Conservation (phyloP, 2,797 vertebrate species). For the Coilia nasus region DNA sequence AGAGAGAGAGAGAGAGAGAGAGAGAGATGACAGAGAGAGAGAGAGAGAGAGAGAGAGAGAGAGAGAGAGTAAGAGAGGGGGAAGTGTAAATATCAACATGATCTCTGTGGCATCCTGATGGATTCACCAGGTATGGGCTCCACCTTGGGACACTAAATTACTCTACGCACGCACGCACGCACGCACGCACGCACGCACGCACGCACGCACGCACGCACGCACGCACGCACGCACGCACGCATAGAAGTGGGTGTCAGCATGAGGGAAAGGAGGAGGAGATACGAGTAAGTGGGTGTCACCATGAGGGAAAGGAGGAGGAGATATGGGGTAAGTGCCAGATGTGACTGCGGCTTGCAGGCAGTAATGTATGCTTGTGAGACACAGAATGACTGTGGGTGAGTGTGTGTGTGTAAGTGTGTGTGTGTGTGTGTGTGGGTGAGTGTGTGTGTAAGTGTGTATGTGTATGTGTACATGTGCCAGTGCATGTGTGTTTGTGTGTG, state of each 20-base stretch:
- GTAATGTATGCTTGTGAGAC: conserved; percentile 8
- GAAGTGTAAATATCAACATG: not conserved
- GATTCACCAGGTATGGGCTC: not conserved
- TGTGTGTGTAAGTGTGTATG: not conserved
- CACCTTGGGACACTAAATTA: not conserved
- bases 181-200: not conserved
- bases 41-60: too few species aligned
- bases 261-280: not conserved
- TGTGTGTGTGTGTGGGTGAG: not conserved
- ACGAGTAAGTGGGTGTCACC: not conserved
- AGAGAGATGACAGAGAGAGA: too few species aligned
- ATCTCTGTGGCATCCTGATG: not conserved
- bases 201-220: not conserved
- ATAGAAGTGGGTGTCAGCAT: not conserved
- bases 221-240: not conserved
- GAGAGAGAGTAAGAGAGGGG: too few species aligned
- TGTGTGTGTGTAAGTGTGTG: not conserved
- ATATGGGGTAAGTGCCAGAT: conserved; percentile 14
- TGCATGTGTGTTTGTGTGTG: too few species aligned
- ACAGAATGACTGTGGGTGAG: not conserved
- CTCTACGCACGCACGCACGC: not conserved
- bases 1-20: too few species aligned
- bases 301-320: not conserved
- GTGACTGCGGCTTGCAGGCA: not conserved
- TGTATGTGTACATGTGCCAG: too few species aligned